Evolutionary conservation across 2,888 invertebrate genomes (phyloP), one percentile per base, ranked within the genome.

Genomic region (Brachynemurus nebulosus): DNA sequence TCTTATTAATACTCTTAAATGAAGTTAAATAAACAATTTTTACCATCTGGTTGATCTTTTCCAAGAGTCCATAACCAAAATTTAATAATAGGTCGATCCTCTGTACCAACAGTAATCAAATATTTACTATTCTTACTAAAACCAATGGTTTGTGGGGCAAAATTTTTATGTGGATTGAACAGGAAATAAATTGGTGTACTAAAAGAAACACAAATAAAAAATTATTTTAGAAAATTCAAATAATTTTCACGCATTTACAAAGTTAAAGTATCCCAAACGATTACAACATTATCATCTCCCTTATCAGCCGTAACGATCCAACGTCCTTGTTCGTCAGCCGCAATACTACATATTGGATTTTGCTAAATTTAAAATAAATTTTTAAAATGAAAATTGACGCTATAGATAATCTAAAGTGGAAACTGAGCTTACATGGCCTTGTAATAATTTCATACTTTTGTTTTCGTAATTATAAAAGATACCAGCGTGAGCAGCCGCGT

Each of bases 21-120:
- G n/a, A n/a, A n/a, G n/a, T n/a, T n/a, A 27, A 2, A 11, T 12
- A 20, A 18, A 16, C 34, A 4, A 17, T 34, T 37, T 40, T 54
- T 59, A 77, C 77, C 76, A 56, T 77, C 67, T 4, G 76, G 70
- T 37, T 56, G 52, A 9, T 70, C 65, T 7, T 53, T 53, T 3
- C 72, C 74, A 19, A 57, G 63, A 23, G 74, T 70, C 79, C 80
- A 80, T 36, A 74, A 61, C 78, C 79, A 79, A 60, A 78, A 70
- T 49, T 70, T 62, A 1, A 79, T 50, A 1, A 56, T 55, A 17
- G 70, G 68, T 42, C 59, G 59, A 1, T 63, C 61, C 37, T 64
- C 65, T 47, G 69, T 69, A 3, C 68, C 73, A 40, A 77, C 51
- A 0, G 73, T 72, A 2, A 77, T 58, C 34, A 79, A 57, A 51